Conservation (phyloP, 37 sponge, comb jelly and placozoan species). For the Oopsacas minuta region DNA sequence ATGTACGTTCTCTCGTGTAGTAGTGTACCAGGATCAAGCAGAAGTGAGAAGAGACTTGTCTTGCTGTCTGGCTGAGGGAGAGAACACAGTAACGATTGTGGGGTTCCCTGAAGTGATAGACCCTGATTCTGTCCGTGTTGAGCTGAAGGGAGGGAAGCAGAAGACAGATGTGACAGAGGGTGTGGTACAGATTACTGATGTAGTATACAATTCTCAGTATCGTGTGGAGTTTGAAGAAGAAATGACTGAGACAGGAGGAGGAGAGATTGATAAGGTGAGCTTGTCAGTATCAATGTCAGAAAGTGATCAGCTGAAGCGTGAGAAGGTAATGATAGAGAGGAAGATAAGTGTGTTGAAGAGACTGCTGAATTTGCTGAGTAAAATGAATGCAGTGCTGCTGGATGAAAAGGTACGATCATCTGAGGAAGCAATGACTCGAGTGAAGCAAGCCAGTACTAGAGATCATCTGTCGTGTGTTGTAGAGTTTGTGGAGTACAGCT, state of each 20-base stretch:
- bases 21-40: background rate
- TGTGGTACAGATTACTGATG: background rate
- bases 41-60: background rate
- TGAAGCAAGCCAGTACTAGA: background rate
- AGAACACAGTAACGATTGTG: background rate
- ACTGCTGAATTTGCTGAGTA: background rate
- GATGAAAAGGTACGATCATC: background rate
- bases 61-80: background rate
- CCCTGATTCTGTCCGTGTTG: constrained; percentile 5
- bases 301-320: background rate
- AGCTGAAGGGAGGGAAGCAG: background rate
- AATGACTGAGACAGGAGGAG: background rate
- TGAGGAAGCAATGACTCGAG: background rate
- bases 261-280: background rate
- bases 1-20: constrained; percentile 12
- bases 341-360: background rate
- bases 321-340: background rate
- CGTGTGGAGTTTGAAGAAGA: background rate
- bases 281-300: background rate
- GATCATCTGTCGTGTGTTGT: background rate
- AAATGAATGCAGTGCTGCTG: background rate
- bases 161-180: background rate
- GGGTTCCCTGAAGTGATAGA: constrained; percentile 2
- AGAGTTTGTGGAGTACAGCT: constrained; percentile 1
- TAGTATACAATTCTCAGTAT: background rate